Evolutionary conservation across 2,113 vertebrate species (phyloP).

Genomic region (Anser cygnoides): DNA sequence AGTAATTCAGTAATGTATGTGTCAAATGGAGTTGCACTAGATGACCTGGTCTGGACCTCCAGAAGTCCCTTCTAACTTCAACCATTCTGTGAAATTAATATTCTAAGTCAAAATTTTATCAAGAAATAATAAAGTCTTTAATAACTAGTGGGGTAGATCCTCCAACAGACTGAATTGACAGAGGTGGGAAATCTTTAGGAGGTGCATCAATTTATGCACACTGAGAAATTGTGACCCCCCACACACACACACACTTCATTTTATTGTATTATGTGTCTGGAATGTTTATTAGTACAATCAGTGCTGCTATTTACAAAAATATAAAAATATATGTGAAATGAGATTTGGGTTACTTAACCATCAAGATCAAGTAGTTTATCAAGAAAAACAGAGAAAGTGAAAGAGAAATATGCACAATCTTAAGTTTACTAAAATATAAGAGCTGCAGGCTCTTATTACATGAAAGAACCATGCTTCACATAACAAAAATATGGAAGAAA

Average conservation of each 20-base stretch:
- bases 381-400: neutral
- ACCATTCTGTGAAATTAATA: neutral
- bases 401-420: constrained; percentile 1
- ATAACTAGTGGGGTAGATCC: neutral
- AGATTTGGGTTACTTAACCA: neutral
- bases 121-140: neutral
- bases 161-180: neutral
- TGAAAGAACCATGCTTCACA: neutral
- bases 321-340: neutral
- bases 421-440: neutral
- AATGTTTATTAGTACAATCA: neutral
- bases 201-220: neutral
- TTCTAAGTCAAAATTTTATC: neutral
- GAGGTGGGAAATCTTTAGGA: constrained; percentile 2
- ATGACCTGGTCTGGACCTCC: neutral
- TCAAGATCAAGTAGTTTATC: neutral
- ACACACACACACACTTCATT: too few relatives aligned
- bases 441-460: neutral
- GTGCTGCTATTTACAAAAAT: neutral
- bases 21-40: neutral
- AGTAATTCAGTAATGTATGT: too few relatives aligned
- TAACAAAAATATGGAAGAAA: neutral
- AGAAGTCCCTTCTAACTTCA: neutral
- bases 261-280: neutral
- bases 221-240: neutral